Evolutionary conservation across 2,113 vertebrate genomes (phyloP).

Genomic region (Podilymbus podiceps): DNA sequence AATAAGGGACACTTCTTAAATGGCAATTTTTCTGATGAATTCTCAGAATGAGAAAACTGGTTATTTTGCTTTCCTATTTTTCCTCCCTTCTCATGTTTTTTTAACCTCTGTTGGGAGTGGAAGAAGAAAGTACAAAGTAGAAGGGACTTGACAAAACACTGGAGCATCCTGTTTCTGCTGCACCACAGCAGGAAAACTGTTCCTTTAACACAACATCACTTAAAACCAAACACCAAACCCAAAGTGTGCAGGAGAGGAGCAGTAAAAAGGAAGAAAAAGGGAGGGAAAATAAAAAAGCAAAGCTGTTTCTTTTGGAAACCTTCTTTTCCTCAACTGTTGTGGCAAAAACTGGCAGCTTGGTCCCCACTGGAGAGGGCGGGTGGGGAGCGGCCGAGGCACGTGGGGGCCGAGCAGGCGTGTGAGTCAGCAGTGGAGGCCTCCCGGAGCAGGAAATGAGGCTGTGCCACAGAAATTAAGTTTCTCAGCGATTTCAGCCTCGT

Average conservation of each 20-base stretch:
- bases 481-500: neutral
- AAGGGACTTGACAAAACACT: neutral
- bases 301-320: neutral
- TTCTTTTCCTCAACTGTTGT: neutral
- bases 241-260: neutral
- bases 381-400: neutral
- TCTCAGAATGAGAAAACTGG: neutral
- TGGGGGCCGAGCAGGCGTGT: neutral
- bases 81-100: neutral
- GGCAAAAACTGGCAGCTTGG: accelerated
- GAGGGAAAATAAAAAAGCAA: neutral
- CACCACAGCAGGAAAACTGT: neutral
- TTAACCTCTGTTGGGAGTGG: neutral
- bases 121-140: neutral
- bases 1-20: neutral
- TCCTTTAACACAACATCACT: neutral
- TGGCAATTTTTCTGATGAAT: neutral
- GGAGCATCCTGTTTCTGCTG: neutral
- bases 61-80: neutral
- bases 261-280: neutral
- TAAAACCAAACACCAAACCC: neutral
- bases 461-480: neutral
- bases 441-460: neutral
- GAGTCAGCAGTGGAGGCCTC: neutral
- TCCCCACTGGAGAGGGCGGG: neutral